Evolutionary conservation across 2,797 vertebrate species (phyloP).

Genomic region (Anguilla marmorata): DNA sequence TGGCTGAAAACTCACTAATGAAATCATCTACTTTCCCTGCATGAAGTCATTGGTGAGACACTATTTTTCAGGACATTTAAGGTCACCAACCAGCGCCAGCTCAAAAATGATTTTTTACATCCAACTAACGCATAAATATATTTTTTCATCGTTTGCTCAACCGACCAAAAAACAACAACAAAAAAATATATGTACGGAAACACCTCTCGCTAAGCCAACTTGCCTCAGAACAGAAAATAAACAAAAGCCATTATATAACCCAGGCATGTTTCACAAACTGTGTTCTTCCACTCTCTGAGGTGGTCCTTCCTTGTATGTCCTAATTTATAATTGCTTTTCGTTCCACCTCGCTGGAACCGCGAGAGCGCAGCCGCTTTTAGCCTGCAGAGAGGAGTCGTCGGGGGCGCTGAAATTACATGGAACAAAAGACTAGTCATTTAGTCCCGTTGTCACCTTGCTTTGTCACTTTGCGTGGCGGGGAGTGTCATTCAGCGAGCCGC

Average conservation of each 20-base stretch:
- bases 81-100: neutral
- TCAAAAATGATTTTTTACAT: neutral
- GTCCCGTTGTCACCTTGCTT: conserved; percentile 32
- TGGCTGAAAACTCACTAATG: neutral
- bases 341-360: conserved; percentile 38
- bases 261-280: conserved; percentile 33
- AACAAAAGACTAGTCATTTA: conserved; percentile 27
- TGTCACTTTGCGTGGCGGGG: conserved; percentile 38
- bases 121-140: neutral
- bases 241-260: conserved; percentile 37
- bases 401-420: conserved; percentile 37
- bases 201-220: neutral
- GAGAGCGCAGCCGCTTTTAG: conserved; percentile 21
- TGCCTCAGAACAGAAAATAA: conserved; percentile 17
- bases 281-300: conserved; percentile 30
- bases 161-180: neutral
- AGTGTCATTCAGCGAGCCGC: conserved; percentile 40
- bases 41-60: neutral
- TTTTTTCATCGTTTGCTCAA: neutral
- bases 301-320: conserved; percentile 19
- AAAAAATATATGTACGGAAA: neutral
- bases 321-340: conserved; percentile 36
- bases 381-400: conserved; percentile 13
- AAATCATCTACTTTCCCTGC: neutral
- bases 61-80: neutral